Evolutionary conservation across 2,797 vertebrate species (phyloP).

Genomic region (Aselliscus stoliczkanus): DNA sequence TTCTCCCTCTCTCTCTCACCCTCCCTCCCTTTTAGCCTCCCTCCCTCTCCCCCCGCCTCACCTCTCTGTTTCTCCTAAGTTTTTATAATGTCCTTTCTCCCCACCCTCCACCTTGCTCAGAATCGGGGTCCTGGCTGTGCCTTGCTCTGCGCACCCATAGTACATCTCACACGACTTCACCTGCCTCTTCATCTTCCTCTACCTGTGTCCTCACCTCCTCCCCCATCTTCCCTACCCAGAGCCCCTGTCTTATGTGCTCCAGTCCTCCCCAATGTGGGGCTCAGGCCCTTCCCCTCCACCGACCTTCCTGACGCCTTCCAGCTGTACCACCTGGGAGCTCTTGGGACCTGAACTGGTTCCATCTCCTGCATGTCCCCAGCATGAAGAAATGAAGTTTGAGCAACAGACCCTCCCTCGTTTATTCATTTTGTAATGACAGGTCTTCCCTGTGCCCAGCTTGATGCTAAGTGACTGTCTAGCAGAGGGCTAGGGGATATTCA

Average conservation of each 20-base stretch:
- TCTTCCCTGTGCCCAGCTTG: background rate
- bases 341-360: background rate
- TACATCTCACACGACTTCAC: fast-evolving
- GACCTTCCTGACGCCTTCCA: background rate
- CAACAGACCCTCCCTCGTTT: fast-evolving
- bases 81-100: background rate
- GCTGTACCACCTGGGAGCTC: background rate
- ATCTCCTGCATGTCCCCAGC: background rate
- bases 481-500: background rate
- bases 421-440: background rate
- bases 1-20: background rate
- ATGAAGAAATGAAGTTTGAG: background rate
- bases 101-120: background rate
- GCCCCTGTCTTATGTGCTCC: background rate
- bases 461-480: background rate
- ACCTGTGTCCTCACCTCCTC: background rate
- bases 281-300: background rate
- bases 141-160: background rate
- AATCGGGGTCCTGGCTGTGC: fast-evolving
- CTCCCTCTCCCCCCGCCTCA: background rate
- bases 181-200: background rate
- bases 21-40: background rate
- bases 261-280: background rate
- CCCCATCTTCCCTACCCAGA: fast-evolving
- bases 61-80: background rate